Base-by-base conservation (phyloP, 1,140 invertebrate genomes). In the Euglossa dilemma region DNA sequence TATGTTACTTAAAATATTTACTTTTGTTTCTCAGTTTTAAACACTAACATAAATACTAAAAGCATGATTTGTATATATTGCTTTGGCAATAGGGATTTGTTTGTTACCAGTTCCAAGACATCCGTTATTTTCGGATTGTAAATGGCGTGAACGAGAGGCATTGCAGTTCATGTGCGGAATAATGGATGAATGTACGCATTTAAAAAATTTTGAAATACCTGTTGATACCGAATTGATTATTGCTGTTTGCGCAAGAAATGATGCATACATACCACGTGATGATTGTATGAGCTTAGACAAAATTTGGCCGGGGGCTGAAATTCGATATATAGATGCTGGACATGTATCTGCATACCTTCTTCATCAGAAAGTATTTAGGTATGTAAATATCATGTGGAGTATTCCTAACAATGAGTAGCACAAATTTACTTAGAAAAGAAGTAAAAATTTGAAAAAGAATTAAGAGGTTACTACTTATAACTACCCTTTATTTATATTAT, bases 141-240 rank as follows among this genome's bases (percentile, higher is more conserved):
- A 94, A 36, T 92, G 90, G 83, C 91, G 96, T 66, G 96, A 97
- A 87, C 95, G 95, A 85, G 97, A 98, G 92, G 97, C 98, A 3
- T 87, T 98, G 16, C 97, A 98, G 93, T 99, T 99, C 92, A 99
- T 99, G 99, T 95, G 97, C 45, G 98, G 98, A 0, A 97, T 99
- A 83, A 99, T 99, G 99, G 99, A 99, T 91, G 98, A 99, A 94
- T 99, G 98, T 92, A 99, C 99, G 6, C 98, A 99, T 94, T 94
- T 99, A 5, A 97, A 96, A 80, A 99, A 99, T 93, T 99, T 99
- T 91, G 97, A 97, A 20, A 94, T 96, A 9, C 97, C 97, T 0
- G 96, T 97, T 43, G 98, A 99, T 92, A 97, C 98, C 6, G 96
- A 97, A 18, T 93, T 99, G 25, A 97, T 98, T 84, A 98, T 97